A percentile compares a stretch with the other conserved stretches of the same genome.
Evolutionary conservation across 2,797 vertebrate genomes (phyloP).

Genomic region (Hemibagrus guttatus): DNA sequence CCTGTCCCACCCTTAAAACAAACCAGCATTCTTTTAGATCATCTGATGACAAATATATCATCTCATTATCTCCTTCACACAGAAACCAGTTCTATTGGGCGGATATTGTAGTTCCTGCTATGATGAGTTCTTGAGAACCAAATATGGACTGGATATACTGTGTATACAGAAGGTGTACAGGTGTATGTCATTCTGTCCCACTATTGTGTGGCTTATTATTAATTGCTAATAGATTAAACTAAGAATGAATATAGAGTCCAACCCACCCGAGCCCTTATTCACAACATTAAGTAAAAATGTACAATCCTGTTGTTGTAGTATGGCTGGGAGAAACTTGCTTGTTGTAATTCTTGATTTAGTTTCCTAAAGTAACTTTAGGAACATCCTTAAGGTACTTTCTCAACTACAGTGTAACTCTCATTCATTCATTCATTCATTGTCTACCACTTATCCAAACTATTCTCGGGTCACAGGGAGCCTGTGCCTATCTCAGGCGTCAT

Average conservation of each 20-base stretch:
- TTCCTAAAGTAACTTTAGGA: background rate
- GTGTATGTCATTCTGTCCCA: too few species aligned
- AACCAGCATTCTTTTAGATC: slow-evolving; percentile 14
- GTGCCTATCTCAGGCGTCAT: too few species aligned
- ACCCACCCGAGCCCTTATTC: background rate
- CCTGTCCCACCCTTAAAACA: slow-evolving; percentile 81
- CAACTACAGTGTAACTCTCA: background rate
- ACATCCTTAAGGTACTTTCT: background rate
- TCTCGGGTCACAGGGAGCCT: too few species aligned
- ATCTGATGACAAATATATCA: background rate
- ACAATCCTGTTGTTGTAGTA: background rate
- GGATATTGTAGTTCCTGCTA: background rate
- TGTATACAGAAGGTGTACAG: too few species aligned
- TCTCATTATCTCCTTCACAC: background rate
- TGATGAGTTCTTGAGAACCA: background rate
- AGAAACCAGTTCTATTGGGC: background rate
- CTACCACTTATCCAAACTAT: too few species aligned
- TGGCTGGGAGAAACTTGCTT: background rate
- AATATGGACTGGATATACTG: background rate
- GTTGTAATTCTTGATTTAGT: background rate
- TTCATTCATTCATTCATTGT: too few species aligned
- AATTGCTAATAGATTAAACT: background rate
- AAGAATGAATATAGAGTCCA: background rate
- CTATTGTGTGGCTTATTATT: too few species aligned
- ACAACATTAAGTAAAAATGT: background rate